Percentiles rank a stretch among this genome's conserved stretches.
Evolutionary conservation across 35 echinoderm and acorn worm genomes (phyloP).

Genomic region (Heliocidaris erythrogramma): DNA sequence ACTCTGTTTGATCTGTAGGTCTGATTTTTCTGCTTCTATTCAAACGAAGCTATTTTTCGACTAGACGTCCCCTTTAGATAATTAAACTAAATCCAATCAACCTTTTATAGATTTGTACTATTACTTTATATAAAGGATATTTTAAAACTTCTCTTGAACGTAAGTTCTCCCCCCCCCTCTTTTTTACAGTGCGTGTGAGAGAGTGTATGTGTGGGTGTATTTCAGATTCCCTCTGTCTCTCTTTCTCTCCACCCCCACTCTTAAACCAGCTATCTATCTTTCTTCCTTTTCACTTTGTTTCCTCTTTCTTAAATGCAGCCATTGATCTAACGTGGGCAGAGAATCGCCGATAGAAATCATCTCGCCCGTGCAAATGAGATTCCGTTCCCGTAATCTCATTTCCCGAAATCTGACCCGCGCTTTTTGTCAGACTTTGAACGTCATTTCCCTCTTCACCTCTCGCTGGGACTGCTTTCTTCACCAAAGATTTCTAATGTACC

Average conservation of each 20-base stretch:
- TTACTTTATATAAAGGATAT: too few species aligned
- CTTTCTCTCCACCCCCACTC: not conserved
- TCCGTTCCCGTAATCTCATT: not conserved
- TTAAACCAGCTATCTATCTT: not conserved
- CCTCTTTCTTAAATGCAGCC: not conserved
- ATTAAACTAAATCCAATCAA: too few species aligned
- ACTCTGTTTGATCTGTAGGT: too few species aligned
- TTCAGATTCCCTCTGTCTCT: not conserved
- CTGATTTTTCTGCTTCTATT: too few species aligned
- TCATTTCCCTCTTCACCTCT: not conserved
- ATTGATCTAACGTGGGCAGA: not conserved
- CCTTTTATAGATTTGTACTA: too few species aligned
- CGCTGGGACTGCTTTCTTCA: not conserved
- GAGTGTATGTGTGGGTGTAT: too few species aligned
- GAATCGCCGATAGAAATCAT: constrained; percentile 31
- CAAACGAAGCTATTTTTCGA: too few species aligned
- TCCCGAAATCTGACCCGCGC: not conserved
- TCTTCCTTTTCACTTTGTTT: not conserved
- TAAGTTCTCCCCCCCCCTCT: too few species aligned
- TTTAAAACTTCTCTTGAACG: too few species aligned
- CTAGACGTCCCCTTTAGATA: too few species aligned
- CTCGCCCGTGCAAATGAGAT: not conserved
- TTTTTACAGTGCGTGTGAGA: too few species aligned
- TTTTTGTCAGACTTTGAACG: not conserved
- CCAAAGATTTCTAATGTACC: not conserved